Evolutionary conservation across 2,888 invertebrate genomes (phyloP), one percentile per base, ranked within the genome.

Genomic region (Calameuta pallipes): DNA sequence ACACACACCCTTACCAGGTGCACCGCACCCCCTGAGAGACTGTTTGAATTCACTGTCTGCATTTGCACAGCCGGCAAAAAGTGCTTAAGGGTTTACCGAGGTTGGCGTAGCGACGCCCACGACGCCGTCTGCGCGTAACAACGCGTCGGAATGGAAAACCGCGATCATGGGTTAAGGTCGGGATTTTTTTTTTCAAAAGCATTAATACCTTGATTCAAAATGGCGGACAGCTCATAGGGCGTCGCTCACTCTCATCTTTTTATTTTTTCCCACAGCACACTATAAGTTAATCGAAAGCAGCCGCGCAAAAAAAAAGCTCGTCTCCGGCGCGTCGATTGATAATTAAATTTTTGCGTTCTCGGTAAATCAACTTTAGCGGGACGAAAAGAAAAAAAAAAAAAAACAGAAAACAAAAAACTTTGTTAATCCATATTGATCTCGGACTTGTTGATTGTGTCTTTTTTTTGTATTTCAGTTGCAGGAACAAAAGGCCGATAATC

Each of bases 401-500:
- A 15, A n/a, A n/a, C n/a, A n/a, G n/a, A 6, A 15, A 56, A 23
- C 56, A 23, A 56, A 23, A 23, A 9, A 15, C 56, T 23, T 56
- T 9, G 9, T 23, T 56, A 56, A 56, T 23, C 6, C 56, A 23
- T 23, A 34, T 31, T 34, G 30, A 33, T 11, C 33, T 31, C 33
- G 15, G 6, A 15, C 71, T 79, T 33, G 30, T 30, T 69, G 23
- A n/a, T 75, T 75, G 12, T 41, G 13, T 35, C 73, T 33, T 76
- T 56, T 37, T 34, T 81, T 56, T 76, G 79, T 75, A 77, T 71
- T 15, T 71, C 31, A 13, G 9, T 90, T 89, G 13, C 93, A 96
- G 96, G 96, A 96, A 92, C 96, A 96, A 90, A 94, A 95, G 82
- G 94, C 95, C 68, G 96, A 96, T 89, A 97, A 97, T 92, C 93